A percentile compares a stretch with the other conserved stretches of the same genome.
phyloP scores from a whole-genome alignment of 2,888 invertebrate genomes.

The Oscheius sp. region DNA sequence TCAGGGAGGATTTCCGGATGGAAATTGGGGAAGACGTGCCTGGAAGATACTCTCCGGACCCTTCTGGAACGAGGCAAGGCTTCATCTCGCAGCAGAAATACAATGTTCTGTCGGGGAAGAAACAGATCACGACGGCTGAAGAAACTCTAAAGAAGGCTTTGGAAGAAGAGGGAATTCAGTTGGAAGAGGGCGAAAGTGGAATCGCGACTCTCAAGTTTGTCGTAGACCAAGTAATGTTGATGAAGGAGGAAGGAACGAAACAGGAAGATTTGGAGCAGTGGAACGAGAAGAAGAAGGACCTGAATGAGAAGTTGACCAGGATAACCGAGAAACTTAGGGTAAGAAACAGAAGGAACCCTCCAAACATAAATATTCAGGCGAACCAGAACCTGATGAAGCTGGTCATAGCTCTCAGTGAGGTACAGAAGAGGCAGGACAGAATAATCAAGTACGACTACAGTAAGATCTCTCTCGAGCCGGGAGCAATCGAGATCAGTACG shows the following conservation, averaged over 20 bases:
- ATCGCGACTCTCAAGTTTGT: background rate
- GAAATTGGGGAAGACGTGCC: constrained; percentile 6
- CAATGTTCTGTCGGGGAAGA: background rate
- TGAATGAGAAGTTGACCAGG: background rate
- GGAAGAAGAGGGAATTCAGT: background rate
- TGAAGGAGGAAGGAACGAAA: background rate
- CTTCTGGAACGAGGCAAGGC: background rate
- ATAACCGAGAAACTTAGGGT: constrained; percentile 6
- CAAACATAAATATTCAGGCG: background rate
- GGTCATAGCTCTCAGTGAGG: background rate
- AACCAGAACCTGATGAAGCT: background rate
- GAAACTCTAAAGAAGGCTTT: background rate
- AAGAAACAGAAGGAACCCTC: no score
- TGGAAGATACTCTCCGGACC: constrained; percentile 3
- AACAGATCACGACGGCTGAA: background rate
- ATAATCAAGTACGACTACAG: background rate
- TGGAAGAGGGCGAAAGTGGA: background rate
- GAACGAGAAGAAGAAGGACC: constrained; percentile 5
- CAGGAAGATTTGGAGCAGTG: background rate
- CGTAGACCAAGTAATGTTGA: background rate
- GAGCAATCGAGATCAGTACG: background rate
- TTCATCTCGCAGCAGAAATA: constrained; percentile 6
- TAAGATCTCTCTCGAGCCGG: constrained; percentile 2
- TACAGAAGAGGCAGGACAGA: background rate
- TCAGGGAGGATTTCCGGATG: constrained; percentile 21